A percentile compares a stretch with the other conserved stretches of the same genome.
Evolutionary conservation across 1,140 invertebrate genomes (phyloP).

Genomic region (Macrobrachium nipponense): DNA sequence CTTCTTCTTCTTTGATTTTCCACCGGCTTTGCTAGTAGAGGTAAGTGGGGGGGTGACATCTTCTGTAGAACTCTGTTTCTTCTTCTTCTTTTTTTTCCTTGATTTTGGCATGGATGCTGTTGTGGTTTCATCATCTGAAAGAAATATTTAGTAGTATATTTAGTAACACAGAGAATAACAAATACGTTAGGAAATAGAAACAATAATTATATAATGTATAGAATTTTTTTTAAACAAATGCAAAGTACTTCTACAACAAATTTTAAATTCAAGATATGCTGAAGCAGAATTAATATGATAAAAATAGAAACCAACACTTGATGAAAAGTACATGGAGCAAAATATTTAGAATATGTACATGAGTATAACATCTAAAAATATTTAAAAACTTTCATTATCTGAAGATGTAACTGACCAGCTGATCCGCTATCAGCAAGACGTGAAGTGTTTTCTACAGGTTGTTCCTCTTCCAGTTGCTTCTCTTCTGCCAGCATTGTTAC

Average conservation of each 20-base stretch:
- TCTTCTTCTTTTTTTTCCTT: conserved; percentile 40
- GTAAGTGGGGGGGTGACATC: background rate
- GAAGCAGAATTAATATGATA: no score
- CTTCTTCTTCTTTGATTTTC: conserved; percentile 27
- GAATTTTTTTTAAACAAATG: background rate
- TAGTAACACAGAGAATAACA: background rate
- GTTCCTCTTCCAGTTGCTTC: background rate
- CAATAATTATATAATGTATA: no score
- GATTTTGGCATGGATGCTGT: conserved; percentile 3
- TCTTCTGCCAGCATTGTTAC: conserved; percentile 35
- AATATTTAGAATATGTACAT: no score
- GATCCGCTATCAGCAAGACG: background rate
- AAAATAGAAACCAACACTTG: no score
- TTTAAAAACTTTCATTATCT: no score
- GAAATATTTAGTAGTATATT: background rate
- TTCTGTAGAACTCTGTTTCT: background rate
- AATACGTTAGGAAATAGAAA: no score
- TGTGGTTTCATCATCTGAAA: conserved; percentile 1
- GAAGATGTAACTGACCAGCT: no score
- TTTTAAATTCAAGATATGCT: no score
- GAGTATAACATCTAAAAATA: no score
- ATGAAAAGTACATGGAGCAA: no score
- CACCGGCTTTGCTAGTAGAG: background rate
- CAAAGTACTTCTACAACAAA: background rate
- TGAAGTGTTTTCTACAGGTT: background rate